phyloP scores from a whole-genome alignment of 2,888 invertebrate genomes.

The Tolmerus cingulatus region DNA sequence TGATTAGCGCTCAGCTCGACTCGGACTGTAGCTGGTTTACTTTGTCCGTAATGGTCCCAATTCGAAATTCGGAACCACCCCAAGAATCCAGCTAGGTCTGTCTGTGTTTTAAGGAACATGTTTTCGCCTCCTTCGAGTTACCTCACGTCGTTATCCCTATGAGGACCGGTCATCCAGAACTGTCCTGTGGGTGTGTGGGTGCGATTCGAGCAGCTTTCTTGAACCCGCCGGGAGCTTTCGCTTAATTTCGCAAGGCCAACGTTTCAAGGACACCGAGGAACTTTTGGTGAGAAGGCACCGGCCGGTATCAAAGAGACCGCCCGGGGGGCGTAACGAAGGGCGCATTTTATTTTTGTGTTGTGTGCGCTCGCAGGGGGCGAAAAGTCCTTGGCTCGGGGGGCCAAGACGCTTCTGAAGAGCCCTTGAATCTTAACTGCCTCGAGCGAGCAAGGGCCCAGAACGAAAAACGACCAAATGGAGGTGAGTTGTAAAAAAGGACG shows the following conservation, averaged over 20 bases:
- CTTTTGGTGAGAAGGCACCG: background rate
- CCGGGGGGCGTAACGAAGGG: background rate
- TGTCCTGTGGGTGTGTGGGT: background rate
- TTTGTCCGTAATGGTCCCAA: background rate
- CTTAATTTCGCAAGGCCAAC: constrained; percentile 32
- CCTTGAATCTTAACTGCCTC: constrained; percentile 20
- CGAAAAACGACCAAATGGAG: background rate
- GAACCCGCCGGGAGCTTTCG: background rate
- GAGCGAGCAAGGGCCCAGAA: background rate
- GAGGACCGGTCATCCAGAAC: background rate
- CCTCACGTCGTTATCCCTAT: background rate
- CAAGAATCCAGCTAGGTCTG: background rate
- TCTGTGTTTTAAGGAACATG: background rate
- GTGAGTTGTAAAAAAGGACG: background rate
- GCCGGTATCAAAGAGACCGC: background rate
- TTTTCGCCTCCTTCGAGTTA: background rate
- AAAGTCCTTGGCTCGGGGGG: background rate
- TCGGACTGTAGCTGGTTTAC: background rate
- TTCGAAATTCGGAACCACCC: background rate
- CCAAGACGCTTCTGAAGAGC: background rate
- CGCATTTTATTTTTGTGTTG: background rate
- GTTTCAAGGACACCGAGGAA: constrained; percentile 28
- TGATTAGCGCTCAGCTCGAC: background rate
- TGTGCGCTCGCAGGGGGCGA: background rate
- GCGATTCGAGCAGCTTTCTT: background rate